Conservation (phyloP, 2,113 vertebrate species). For the Sardina pilchardus region DNA sequence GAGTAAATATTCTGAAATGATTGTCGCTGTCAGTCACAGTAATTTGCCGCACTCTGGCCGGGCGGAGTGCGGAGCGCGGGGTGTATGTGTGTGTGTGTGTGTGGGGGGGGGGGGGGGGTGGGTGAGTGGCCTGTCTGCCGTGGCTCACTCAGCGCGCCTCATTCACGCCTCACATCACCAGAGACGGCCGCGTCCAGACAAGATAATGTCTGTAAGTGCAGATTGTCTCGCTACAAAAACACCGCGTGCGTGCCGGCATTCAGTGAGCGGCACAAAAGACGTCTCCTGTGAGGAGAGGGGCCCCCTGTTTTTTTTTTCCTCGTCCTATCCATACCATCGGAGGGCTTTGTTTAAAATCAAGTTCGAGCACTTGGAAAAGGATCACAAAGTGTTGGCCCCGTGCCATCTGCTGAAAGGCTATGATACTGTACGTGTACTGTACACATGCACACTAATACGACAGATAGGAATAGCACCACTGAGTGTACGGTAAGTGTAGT, state of each 20-base stretch:
- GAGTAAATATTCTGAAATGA: conserved; percentile 65
- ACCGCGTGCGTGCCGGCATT: conserved; percentile 32
- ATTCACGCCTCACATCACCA: conserved; percentile 52
- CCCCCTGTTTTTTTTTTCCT: neutral
- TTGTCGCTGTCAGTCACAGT: conserved; percentile 69
- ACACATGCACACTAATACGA: neutral
- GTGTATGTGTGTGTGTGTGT: too few relatives aligned
- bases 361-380: conserved; percentile 1
- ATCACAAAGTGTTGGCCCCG: neutral
- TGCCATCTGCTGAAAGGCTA: neutral
- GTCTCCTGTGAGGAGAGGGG: neutral
- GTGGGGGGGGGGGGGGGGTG: neutral
- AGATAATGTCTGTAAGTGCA: conserved; percentile 48
- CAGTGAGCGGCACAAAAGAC: conserved; percentile 29
- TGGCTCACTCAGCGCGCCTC: conserved; percentile 36
- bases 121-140: conserved; percentile 47
- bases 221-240: conserved; percentile 40
- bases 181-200: conserved; percentile 51
- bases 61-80: conserved; percentile 32
- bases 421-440: neutral
- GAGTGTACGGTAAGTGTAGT: neutral
- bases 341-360: neutral
- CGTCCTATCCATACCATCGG: neutral
- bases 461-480: neutral
- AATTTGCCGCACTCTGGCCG: conserved; percentile 59